A percentile compares a stretch with the other conserved stretches of the same genome.
phyloP scores from a whole-genome alignment of 1,140 invertebrate species.

The Riptortus pedestris region DNA sequence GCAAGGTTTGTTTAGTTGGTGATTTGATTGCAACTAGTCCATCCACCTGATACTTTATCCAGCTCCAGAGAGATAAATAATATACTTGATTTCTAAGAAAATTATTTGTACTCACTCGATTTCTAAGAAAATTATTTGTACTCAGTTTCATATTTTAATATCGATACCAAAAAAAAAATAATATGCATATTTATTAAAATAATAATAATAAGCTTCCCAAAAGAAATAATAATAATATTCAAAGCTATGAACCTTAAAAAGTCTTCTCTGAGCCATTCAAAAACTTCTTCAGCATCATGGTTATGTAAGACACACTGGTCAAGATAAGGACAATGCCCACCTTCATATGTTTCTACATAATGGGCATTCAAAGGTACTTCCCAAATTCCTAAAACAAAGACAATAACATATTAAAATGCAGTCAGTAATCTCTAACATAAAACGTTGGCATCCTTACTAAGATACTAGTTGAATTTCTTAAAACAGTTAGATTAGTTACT shows the following conservation, averaged over 20 bases:
- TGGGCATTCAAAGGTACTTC: constrained; percentile 88
- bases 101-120: no score
- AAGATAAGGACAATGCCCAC: constrained; percentile 82
- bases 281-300: constrained; percentile 72
- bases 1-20: no score
- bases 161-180: neutral
- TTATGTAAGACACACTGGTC: constrained; percentile 89
- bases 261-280: constrained; percentile 85
- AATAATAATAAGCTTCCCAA: no score
- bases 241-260: constrained; percentile 74
- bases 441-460: neutral
- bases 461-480: neutral
- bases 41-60: no score
- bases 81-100: no score
- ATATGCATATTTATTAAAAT: constrained; percentile 45
- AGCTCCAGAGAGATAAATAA: no score
- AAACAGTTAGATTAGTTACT: neutral
- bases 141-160: no score
- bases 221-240: no score
- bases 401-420: neutral
- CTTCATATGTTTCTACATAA: constrained; percentile 77
- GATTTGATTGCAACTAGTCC: no score
- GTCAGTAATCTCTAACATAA: neutral
- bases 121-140: no score
- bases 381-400: constrained; percentile 60